Base-by-base conservation (phyloP, 1,140 invertebrate genomes). In the Colletes gigas region DNA sequence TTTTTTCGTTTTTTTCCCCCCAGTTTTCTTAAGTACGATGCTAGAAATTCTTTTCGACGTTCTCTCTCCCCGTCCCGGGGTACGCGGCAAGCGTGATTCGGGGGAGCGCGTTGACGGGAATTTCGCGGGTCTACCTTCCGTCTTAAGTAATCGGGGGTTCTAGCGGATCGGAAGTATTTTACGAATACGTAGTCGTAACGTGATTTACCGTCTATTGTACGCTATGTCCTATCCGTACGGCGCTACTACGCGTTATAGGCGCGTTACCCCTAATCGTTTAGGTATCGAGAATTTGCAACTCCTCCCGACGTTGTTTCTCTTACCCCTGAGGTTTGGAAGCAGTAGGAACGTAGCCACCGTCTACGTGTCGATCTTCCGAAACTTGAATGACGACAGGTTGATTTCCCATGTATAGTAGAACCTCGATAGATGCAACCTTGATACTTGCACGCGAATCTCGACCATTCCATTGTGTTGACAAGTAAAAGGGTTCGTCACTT, bases 301-400 rank as follows among this genome's bases (percentile, higher is more conserved):
- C 14, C 39, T 8, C n/a, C 3, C 47, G n/a, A 41, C 54, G 7
- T 44, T 60, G 7, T 44, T 60, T 44, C 39, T 66, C 7, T 73
- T 17, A 79, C 39, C 77, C 77, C 77, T 79, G 77, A 79, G 77
- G 60, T 79, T 65, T 79, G 77, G 77, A 79, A 79, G 77, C 77
- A 73, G 41, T 79, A 79, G 77, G 77, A 79, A 79, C 77, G 60
- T 79, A 54, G 39, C 14, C 50, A 39, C 41, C 77, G 77, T 79
- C 60, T 39, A 66, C 60, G n/a, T 50, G 62, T 65, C 70, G 60
- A 54, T 71, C 44, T 44, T 50, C n/a, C 55, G 21, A 47, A 30
- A 30, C 39, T 17, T 44, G 59, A 30, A 52, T 50, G 15, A 39
- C 59, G 44, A 55, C 55, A 7, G 41, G 9, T 59, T 7, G 17